A percentile compares a stretch with the other conserved stretches of the same genome.
Conservation (phyloP, 2,113 vertebrate genomes). For the Dissostichus mawsoni region DNA sequence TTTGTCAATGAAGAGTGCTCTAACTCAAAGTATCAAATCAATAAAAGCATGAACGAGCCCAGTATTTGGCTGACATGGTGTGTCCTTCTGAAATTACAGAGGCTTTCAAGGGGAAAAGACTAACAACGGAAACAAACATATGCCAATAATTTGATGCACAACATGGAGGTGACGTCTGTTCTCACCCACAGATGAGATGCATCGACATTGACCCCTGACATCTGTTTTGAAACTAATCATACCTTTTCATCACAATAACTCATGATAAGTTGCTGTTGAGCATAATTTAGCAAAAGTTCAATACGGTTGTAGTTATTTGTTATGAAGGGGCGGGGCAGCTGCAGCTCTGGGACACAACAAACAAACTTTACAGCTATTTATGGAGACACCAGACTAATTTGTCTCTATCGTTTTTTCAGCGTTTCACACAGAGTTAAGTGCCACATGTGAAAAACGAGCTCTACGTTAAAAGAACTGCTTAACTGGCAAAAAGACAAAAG, state of each 20-base stretch:
- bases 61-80: not conserved
- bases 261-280: too few species aligned
- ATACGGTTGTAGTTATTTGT: slow-evolving; percentile 34
- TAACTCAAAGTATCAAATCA: slow-evolving; percentile 13
- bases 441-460: slow-evolving; percentile 43
- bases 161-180: not conserved
- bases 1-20: not conserved
- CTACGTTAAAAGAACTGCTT: slow-evolving; percentile 46
- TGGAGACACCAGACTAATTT: slow-evolving; percentile 6
- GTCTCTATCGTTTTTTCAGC: slow-evolving; percentile 14
- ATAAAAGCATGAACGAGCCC: slow-evolving; percentile 10
- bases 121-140: slow-evolving; percentile 24
- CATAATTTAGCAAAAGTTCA: slow-evolving; percentile 31
- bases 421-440: slow-evolving; percentile 27
- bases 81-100: slow-evolving; percentile 42
- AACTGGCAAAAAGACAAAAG: slow-evolving; percentile 42
- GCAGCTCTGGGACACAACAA: slow-evolving; percentile 25
- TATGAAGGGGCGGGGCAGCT: slow-evolving; percentile 41
- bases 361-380: slow-evolving; percentile 40
- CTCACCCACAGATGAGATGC: slow-evolving; percentile 13
- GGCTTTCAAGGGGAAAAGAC: slow-evolving; percentile 8
- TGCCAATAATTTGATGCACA: slow-evolving; percentile 12
- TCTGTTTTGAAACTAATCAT: slow-evolving; percentile 19
- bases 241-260: too few species aligned
- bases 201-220: not conserved